Conservation (phyloP, 2,113 vertebrate genomes). For the Desmodus rotundus region DNA sequence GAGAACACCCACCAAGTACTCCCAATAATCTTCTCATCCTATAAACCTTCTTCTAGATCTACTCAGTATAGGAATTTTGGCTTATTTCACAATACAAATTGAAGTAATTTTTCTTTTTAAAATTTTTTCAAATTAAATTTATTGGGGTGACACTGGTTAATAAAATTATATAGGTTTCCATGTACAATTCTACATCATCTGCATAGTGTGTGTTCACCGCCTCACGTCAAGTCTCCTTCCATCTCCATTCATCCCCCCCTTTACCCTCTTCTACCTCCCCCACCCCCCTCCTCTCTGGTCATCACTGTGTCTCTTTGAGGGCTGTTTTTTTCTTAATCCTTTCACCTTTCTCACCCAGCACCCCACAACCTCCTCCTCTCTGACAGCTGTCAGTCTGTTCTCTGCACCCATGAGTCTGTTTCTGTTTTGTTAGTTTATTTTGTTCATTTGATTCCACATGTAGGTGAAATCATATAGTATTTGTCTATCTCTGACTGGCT, state of each 20-base stretch:
- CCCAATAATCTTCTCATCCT: neutral
- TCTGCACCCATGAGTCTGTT: neutral
- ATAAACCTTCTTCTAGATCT: neutral
- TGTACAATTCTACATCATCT: neutral
- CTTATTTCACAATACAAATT: neutral
- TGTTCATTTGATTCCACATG: neutral
- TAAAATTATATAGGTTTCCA: neutral
- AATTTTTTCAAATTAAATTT: neutral
- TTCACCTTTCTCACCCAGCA: neutral
- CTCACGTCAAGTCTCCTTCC: neutral
- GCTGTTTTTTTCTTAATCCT: neutral
- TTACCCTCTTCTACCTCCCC: neutral
- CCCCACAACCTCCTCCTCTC: neutral
- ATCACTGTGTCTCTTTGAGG: neutral
- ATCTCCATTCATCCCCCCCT: neutral
- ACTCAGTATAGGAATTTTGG: neutral
- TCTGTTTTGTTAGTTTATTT: neutral
- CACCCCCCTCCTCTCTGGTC: neutral
- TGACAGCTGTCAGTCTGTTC: neutral
- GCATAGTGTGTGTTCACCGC: neutral
- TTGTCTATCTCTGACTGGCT: neutral
- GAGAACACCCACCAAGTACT: neutral
- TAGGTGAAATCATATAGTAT: neutral
- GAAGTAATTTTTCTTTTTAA: neutral
- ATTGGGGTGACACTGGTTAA: neutral